These are phyloP conservation scores for Ptilorrhoa leucosticta DNA, from an alignment of 2,113 vertebrate genomes.

Conservation along the genomic window DNA sequence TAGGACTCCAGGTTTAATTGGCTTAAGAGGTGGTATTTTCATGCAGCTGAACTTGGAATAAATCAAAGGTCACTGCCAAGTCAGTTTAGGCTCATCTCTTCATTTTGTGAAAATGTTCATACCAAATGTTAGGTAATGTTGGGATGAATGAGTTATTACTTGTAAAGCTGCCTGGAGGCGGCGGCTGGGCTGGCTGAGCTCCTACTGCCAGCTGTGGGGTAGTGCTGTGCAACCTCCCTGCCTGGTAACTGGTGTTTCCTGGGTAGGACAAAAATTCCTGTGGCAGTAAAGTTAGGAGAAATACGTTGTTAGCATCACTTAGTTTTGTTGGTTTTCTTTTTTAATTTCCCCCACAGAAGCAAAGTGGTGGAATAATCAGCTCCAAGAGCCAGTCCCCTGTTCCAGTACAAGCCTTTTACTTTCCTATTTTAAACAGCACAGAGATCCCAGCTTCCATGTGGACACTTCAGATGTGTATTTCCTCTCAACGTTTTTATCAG, in stretches of 20 bases:
- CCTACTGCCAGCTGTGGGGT: neutral
- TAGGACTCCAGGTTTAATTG: neutral
- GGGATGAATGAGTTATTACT: neutral
- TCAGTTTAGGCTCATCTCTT: neutral
- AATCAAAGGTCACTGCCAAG: neutral
- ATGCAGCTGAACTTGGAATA: neutral
- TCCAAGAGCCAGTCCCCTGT: neutral
- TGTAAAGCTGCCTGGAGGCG: neutral
- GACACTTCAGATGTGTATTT: neutral
- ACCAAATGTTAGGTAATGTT: too few relatives aligned
- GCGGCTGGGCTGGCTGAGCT: neutral
- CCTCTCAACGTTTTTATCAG: too few relatives aligned
- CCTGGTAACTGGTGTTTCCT: fast-evolving
- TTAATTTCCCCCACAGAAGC: neutral
- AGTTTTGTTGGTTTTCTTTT: neutral
- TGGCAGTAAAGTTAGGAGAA: neutral
- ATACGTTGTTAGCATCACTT: fast-evolving
- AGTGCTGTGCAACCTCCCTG: fast-evolving
- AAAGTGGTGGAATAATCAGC: neutral
- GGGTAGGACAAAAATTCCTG: neutral
- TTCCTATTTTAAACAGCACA: neutral
- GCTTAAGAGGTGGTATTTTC: neutral
- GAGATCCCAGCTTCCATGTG: neutral
- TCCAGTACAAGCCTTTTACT: neutral
- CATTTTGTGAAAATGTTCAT: neutral